Evolutionary conservation across 2,888 invertebrate genomes (phyloP).

Genomic region (Atethmia centrago): DNA sequence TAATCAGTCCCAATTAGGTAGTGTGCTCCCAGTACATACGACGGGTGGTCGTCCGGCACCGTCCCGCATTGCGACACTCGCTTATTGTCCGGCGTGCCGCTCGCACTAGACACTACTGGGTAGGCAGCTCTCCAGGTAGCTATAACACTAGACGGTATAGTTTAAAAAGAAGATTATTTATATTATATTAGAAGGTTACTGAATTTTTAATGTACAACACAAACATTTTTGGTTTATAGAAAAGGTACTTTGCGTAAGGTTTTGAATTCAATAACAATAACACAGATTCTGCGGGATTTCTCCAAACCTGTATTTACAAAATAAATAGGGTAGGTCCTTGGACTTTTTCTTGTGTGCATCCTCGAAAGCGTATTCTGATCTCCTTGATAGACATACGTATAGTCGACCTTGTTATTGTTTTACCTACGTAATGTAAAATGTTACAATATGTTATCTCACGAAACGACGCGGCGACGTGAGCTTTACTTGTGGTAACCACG

Average conservation of each 20-base stretch:
- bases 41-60: conserved; percentile 34
- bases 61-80: conserved; percentile 65
- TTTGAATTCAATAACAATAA: background rate
- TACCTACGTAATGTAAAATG: background rate
- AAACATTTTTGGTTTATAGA: background rate
- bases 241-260: background rate
- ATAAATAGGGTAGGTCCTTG: background rate
- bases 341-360: background rate
- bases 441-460: background rate
- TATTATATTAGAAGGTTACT: background rate
- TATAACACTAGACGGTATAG: background rate
- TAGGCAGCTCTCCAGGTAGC: conserved; percentile 6
- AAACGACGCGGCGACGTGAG: too few relatives aligned
- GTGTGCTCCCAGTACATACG: conserved; percentile 25
- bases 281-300: background rate
- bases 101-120: conserved; percentile 9
- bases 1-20: conserved; percentile 48
- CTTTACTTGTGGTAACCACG: too few relatives aligned
- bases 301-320: background rate
- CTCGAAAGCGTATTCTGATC: background rate
- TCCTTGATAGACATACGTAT: background rate
- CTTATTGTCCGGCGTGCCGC: conserved; percentile 45
- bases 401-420: background rate
- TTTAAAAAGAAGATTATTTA: background rate
- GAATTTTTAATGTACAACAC: background rate